Conservation (phyloP, 2,113 vertebrate species). For the Anoura caudifer region DNA sequence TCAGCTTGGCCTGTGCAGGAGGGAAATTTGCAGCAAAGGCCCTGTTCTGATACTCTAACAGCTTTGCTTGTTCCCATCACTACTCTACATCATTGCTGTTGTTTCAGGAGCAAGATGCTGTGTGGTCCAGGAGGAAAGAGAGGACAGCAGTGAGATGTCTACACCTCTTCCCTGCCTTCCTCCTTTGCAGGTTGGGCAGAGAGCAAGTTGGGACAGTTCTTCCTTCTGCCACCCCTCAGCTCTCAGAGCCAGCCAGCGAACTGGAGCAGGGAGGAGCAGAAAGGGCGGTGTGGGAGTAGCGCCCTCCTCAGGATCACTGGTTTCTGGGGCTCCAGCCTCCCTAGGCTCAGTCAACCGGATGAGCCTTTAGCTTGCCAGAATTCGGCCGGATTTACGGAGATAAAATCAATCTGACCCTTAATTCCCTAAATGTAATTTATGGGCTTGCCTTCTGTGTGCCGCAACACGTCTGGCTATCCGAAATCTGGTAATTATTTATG, state of each 20-base stretch:
- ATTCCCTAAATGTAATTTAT: constrained; percentile 71
- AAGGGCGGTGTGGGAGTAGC: neutral
- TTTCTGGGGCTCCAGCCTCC: neutral
- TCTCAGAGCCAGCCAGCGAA: neutral
- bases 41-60: neutral
- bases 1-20: neutral
- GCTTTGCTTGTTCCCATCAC: neutral
- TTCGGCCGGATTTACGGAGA: constrained; percentile 60
- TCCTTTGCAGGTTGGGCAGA: constrained; percentile 21
- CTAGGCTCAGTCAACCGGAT: constrained; percentile 57
- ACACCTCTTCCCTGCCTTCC: neutral
- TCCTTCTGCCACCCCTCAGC: neutral
- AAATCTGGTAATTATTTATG: constrained; percentile 73
- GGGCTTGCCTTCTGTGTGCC: constrained; percentile 70
- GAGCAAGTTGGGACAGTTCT: constrained; percentile 35
- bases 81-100: neutral
- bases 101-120: neutral
- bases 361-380: constrained; percentile 48
- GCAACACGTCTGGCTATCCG: constrained; percentile 57
- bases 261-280: neutral
- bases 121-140: constrained; percentile 40
- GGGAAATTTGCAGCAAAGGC: neutral
- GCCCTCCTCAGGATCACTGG: neutral
- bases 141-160: neutral
- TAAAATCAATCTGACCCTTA: constrained; percentile 74